Evolutionary conservation across 2,797 vertebrate species (phyloP).

Genomic region (Ataeniobius toweri): DNA sequence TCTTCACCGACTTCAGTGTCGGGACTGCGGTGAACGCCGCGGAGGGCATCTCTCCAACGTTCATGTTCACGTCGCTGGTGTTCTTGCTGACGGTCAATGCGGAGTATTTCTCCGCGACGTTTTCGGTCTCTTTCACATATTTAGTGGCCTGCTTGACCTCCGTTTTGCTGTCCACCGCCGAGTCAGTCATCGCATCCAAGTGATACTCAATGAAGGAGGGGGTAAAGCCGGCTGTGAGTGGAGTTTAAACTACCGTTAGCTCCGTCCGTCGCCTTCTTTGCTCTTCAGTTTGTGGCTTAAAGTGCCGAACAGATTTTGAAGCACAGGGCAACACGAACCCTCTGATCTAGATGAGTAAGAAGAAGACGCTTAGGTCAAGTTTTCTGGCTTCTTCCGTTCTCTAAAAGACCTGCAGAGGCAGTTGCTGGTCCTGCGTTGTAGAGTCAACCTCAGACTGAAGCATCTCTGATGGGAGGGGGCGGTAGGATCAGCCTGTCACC

Average conservation of each 20-base stretch:
- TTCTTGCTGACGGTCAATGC: constrained; percentile 83
- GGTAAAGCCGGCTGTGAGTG: constrained; percentile 26
- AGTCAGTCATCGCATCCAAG: constrained; percentile 78
- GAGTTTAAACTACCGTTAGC: constrained; percentile 28
- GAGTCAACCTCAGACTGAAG: constrained; percentile 64
- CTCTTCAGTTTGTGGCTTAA: constrained; percentile 30
- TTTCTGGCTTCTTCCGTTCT: constrained; percentile 16
- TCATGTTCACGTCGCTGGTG: constrained; percentile 82
- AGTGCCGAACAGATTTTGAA: constrained; percentile 10
- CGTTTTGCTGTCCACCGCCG: constrained; percentile 76
- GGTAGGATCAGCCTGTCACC: constrained; percentile 57
- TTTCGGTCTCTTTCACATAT: constrained; percentile 87
- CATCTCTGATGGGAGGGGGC: constrained; percentile 53
- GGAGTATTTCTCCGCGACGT: constrained; percentile 86
- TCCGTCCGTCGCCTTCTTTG: constrained; percentile 10
- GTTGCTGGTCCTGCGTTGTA: constrained; percentile 39
- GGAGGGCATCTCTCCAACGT: constrained; percentile 80
- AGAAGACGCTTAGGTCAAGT: neutral
- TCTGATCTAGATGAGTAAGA: neutral
- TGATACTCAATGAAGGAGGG: constrained; percentile 13
- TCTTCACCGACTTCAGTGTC: constrained; percentile 84
- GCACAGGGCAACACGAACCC: neutral
- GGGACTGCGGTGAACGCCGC: constrained; percentile 83
- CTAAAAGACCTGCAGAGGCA: constrained; percentile 14
- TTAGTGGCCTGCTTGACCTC: constrained; percentile 86